These are phyloP conservation scores for Tenrec ecaudatus DNA, from an alignment of 2,113 vertebrate species.

Conservation along the genomic window DNA sequence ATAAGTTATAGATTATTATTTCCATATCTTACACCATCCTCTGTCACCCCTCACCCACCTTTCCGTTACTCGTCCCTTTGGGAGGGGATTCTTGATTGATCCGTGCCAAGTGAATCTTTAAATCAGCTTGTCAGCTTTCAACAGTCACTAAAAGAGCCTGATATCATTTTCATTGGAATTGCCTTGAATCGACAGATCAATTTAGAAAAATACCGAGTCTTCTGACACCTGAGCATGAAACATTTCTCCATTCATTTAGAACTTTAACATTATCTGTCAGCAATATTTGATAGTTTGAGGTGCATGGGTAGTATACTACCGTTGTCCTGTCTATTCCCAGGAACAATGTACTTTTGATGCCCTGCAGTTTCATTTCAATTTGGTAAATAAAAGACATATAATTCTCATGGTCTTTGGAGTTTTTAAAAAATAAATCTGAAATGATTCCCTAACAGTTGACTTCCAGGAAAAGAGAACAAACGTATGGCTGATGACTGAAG, in stretches of 20 bases:
- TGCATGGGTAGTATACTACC: background rate
- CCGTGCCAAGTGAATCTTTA: background rate
- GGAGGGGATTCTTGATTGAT: too few species aligned
- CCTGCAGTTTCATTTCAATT: background rate
- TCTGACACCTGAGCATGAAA: background rate
- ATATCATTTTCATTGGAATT: conserved; percentile 49
- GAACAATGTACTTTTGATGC: background rate
- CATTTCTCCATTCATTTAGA: background rate
- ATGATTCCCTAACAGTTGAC: conserved; percentile 2
- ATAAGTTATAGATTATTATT: too few species aligned
- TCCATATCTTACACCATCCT: too few species aligned
- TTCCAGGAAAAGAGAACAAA: background rate
- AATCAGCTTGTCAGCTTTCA: background rate
- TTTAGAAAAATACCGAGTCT: background rate
- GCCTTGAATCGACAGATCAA: background rate
- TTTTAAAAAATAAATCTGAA: background rate
- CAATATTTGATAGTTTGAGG: conserved; percentile 19
- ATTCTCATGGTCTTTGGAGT: background rate
- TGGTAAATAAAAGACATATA: background rate
- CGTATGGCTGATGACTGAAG: background rate
- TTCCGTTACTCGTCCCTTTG: too few species aligned
- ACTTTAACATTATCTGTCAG: background rate
- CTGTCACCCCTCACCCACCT: too few species aligned
- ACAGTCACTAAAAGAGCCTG: background rate
- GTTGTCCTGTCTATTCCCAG: background rate